Evolutionary conservation across 2,113 vertebrate species (phyloP), one percentile per base, ranked within the genome.

Genomic region (Lota lota): DNA sequence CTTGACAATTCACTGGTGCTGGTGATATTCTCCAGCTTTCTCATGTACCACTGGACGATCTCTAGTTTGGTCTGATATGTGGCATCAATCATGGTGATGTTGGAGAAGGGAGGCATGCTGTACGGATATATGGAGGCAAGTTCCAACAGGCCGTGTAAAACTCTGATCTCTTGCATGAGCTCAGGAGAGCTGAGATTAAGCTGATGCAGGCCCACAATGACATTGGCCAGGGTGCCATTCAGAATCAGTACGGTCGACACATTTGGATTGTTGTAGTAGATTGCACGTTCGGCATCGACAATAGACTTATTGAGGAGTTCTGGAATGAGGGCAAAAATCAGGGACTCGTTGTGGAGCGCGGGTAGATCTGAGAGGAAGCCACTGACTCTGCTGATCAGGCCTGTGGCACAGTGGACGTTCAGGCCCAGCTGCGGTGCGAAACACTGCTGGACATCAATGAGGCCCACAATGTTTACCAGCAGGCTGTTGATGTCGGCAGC

Each of bases 1-100:
- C 71, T 61, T 47, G 83, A 77, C 17, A 71, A 14, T 1, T 79
- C 74, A 67, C 87, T 86, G 57, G 20, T 66, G 12, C 68, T 84
- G n/a, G 83, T 90, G 65, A 81, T 73, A 20, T 87, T 87, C 75
- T 86, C 81, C 63, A 93, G 66, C 18, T 68, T 87, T 33, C 65
- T 76, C 68, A 93, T 70, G 77, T 92, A 92, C 90, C 90, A 93
- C 22, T 81, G 14, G 8, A 77, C 59, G 18, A 91, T 83, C 16
- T 88, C 68, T 24, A 83, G 53, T 64, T 88, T 82, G 12, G 75
- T 70, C 54, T 84, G 28, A 0, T 53, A 1, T 0, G 76, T 40
- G 24, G 91, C 56, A 0, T 3, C 36, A 64, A 75, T 54, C 33
- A 77, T 24, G 22, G 81, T 83, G n/a, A 74, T 73, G 12, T 50